Evolutionary conservation across 2,888 invertebrate species (phyloP).

Genomic region (Hybos culiciformis): DNA sequence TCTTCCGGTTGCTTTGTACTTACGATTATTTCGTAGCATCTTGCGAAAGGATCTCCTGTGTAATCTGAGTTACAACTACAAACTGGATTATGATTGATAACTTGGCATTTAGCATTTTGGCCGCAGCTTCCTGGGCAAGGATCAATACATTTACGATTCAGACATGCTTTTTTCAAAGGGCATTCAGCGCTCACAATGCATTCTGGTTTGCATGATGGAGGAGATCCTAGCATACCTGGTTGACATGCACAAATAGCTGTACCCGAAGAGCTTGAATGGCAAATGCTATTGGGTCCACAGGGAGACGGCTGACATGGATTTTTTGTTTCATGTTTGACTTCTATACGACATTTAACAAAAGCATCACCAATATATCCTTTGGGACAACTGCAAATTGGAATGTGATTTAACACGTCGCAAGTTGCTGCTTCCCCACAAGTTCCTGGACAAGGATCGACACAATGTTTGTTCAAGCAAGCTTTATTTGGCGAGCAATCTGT

Average conservation of each 20-base stretch:
- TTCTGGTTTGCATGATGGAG: slow-evolving; percentile 61
- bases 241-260: slow-evolving; percentile 60
- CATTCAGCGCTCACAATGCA: slow-evolving; percentile 71
- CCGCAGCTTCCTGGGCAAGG: slow-evolving; percentile 68
- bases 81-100: slow-evolving; percentile 69
- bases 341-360: slow-evolving; percentile 46
- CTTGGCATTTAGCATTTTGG: slow-evolving; percentile 60
- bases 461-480: slow-evolving; percentile 59
- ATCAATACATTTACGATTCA: slow-evolving; percentile 59
- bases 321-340: slow-evolving; percentile 18
- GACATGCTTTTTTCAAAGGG: slow-evolving; percentile 54
- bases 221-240: slow-evolving; percentile 56
- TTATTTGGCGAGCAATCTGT: slow-evolving; percentile 54
- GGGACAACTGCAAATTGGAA: slow-evolving; percentile 58
- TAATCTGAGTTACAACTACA: slow-evolving; percentile 57
- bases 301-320: slow-evolving; percentile 57
- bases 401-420: slow-evolving; percentile 59
- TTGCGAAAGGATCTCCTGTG: slow-evolving; percentile 60
- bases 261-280: slow-evolving; percentile 48
- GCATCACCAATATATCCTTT: slow-evolving; percentile 53
- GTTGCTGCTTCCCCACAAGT: slow-evolving; percentile 57
- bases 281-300: slow-evolving; percentile 61
- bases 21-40: slow-evolving; percentile 41
- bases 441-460: slow-evolving; percentile 59
- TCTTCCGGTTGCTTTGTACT: slow-evolving; percentile 33